Percentiles rank a stretch among this genome's conserved stretches.
Evolutionary conservation across 1,140 invertebrate species (phyloP).

Genomic region (Drosophila kanapiae): DNA sequence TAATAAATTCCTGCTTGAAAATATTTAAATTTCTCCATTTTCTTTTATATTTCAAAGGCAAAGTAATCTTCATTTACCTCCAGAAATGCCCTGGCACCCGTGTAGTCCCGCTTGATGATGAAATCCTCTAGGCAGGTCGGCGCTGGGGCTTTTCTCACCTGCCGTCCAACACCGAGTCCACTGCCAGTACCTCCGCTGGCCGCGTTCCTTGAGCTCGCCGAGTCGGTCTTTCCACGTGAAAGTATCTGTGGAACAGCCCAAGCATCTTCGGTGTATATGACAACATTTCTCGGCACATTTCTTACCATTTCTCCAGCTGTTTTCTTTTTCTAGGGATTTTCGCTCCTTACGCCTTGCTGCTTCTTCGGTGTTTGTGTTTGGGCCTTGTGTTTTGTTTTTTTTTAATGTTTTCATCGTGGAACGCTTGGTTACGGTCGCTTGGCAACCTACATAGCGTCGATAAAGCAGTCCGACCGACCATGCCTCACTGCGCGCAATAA

Average conservation of each 20-base stretch:
- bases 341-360: slow-evolving; percentile 13
- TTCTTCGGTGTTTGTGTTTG: slow-evolving; percentile 1
- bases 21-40: neutral
- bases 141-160: slow-evolving; percentile 76
- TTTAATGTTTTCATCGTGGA: slow-evolving; percentile 26
- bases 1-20: neutral
- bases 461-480: slow-evolving; percentile 64
- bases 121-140: slow-evolving; percentile 96
- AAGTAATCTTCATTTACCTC: slow-evolving; percentile 87
- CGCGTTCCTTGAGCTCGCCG: slow-evolving; percentile 85
- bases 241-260: slow-evolving; percentile 87
- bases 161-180: slow-evolving; percentile 69
- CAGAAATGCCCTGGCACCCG: slow-evolving; percentile 95
- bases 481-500: slow-evolving; percentile 43
- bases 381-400: slow-evolving; percentile 29
- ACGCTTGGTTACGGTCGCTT: slow-evolving; percentile 78
- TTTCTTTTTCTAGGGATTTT: slow-evolving; percentile 24
- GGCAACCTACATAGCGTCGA: slow-evolving; percentile 73
- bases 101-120: slow-evolving; percentile 95
- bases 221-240: slow-evolving; percentile 89
- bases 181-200: slow-evolving; percentile 53
- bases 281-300: slow-evolving; percentile 54
- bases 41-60: neutral
- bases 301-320: slow-evolving; percentile 65
- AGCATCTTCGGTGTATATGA: slow-evolving; percentile 35